phyloP scores from a whole-genome alignment of 2,113 vertebrate species.

The Scolopax mira region DNA sequence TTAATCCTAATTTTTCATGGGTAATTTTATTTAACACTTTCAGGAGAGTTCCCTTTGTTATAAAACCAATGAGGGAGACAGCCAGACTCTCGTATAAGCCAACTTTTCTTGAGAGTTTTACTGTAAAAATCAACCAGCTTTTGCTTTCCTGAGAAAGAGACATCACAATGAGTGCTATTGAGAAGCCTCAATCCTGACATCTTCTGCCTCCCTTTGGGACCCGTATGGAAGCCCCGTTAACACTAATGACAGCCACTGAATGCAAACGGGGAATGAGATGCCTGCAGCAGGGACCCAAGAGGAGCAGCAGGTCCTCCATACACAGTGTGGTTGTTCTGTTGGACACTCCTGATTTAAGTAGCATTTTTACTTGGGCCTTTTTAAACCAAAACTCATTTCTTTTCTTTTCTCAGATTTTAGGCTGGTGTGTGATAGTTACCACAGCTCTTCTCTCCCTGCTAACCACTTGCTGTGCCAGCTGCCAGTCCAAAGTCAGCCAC shows the following conservation, averaged over 20 bases:
- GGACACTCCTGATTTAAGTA: background rate
- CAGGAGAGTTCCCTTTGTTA: background rate
- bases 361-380: background rate
- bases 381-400: background rate
- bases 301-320: background rate
- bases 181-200: background rate
- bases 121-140: background rate
- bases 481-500: slow-evolving; percentile 86
- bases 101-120: background rate
- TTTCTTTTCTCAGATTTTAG: slow-evolving; percentile 79
- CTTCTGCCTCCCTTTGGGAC: background rate
- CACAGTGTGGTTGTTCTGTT: background rate
- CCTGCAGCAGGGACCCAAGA: background rate
- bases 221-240: background rate
- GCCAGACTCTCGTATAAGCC: background rate
- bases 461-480: slow-evolving; percentile 78
- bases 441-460: slow-evolving; percentile 78
- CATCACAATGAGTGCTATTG: background rate
- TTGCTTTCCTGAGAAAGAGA: background rate
- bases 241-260: accelerated
- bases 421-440: slow-evolving; percentile 84
- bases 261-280: background rate
- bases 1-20: background rate
- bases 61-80: background rate
- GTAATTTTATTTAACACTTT: background rate